Evolutionary conservation across 2,888 invertebrate genomes (phyloP), one percentile per base, ranked within the genome.

Genomic region (Drosophila cognata): DNA sequence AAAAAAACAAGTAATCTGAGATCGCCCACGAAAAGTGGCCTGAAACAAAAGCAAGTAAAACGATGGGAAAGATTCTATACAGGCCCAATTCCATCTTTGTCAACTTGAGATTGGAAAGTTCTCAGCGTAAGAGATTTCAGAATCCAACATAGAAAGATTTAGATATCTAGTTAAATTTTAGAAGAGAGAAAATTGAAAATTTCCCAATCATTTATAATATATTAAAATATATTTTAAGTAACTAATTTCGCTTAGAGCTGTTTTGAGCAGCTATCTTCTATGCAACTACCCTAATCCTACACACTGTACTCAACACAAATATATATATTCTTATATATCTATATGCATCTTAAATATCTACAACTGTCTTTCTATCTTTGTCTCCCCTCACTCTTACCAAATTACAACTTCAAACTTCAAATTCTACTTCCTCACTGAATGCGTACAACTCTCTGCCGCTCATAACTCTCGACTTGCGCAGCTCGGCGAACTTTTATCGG

Each of bases 401-500:
- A 55, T 16, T 50, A 52, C 53, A 70, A 36, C 76, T 85, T 85
- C 61, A 62, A 71, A 53, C 70, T 86, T 46, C 25, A 46, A 46
- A 71, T 81, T 65, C 76, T 25, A 52, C 76, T 73, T 36, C 58
- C n/a, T 50, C n/a, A 69, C 43, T 60, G 75, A 69, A 53, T 64
- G 57, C 57, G 46, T 55, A 46, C 68, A 55, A 53, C 79, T 78
- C 79, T 82, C 67, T 80, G 88, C 78, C 77, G 74, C 72, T 88
- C 75, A 88, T 81, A 73, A 78, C 58, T 83, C 71, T 79, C 67
- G 67, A 74, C 71, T 58, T 70, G 58, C 48, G 59, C 79, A 98
- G 98, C 94, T 98, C 98, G 89, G 97, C 98, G 91, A 98, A 97
- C 94, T 98, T 96, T 94, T 96, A 96, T 94, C 97, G 97, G 94